phyloP scores from a whole-genome alignment of 2,797 vertebrate species.

The Crocidura indochinensis region DNA sequence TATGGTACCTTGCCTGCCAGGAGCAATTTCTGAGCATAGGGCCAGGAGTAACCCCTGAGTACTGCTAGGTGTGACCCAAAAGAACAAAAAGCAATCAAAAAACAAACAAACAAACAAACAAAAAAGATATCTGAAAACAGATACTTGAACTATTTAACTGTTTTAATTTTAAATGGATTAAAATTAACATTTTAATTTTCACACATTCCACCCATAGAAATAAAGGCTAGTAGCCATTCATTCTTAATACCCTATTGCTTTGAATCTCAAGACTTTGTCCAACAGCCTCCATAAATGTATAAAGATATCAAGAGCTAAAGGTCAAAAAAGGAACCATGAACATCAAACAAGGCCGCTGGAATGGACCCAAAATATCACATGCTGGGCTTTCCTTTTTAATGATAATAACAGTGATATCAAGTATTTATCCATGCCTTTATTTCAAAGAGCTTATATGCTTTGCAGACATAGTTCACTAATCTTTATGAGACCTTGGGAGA shows the following conservation, averaged over 20 bases:
- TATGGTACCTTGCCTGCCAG: too few species aligned
- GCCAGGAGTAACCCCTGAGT: too few species aligned
- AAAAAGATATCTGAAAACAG: conserved; percentile 46
- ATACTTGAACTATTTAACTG: conserved; percentile 18
- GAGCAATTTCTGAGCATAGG: too few species aligned
- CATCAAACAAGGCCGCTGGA: conserved; percentile 83
- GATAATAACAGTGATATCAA: conserved; percentile 66
- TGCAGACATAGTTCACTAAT: conserved; percentile 71
- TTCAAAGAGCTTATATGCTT: conserved; percentile 75
- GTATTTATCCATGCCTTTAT: conserved; percentile 66
- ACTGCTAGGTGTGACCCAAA: too few species aligned
- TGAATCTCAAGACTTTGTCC: conserved; percentile 83
- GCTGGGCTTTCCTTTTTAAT: conserved; percentile 78
- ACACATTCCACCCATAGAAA: conserved; percentile 61
- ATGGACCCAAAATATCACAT: conserved; percentile 76
- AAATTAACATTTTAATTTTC: not conserved
- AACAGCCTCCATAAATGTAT: conserved; percentile 84
- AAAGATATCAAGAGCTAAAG: conserved; percentile 85
- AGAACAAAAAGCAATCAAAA: too few species aligned
- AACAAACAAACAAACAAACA: too few species aligned
- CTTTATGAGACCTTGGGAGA: conserved; percentile 72
- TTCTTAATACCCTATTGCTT: conserved; percentile 66
- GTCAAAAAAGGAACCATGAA: conserved; percentile 75
- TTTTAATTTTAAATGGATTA: not conserved
- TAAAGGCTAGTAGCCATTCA: conserved; percentile 53